Percentiles rank a stretch among this genome's conserved stretches.
phyloP scores from a whole-genome alignment of 2,113 vertebrate species.

The Sinocyclocheilus anophthalmus region DNA sequence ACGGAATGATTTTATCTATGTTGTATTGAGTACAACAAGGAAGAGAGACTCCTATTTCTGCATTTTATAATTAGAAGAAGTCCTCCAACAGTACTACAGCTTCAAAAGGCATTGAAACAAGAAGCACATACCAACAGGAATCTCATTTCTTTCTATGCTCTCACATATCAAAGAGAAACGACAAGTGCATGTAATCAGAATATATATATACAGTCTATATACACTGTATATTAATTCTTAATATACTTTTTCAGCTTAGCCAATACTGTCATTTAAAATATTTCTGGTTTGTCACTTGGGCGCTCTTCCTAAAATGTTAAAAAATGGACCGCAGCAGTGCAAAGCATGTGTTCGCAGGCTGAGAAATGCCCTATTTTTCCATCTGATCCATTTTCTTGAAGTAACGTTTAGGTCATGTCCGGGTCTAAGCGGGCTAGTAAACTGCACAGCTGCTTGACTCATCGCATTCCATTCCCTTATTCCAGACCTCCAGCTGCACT shows the following conservation, averaged over 20 bases:
- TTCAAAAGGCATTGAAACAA: conserved; percentile 16
- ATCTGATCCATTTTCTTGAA: conserved; percentile 33
- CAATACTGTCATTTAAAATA: conserved; percentile 31
- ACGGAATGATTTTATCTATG: conserved; percentile 31
- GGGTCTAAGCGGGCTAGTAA: conserved; percentile 35
- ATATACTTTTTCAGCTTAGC: background rate
- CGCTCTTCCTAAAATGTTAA: conserved; percentile 4
- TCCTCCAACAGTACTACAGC: background rate
- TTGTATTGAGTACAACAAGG: background rate
- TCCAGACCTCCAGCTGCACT: conserved; percentile 39
- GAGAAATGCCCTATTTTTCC: conserved; percentile 33
- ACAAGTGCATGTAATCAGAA: background rate
- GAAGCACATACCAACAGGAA: background rate
- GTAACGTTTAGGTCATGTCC: conserved; percentile 35
- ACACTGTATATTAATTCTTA: background rate
- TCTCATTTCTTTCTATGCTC: background rate
- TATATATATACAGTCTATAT: no score
- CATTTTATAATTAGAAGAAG: background rate
- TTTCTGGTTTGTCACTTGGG: conserved; percentile 18
- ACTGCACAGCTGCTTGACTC: conserved; percentile 50
- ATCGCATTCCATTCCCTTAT: conserved; percentile 62
- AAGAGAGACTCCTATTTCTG: background rate
- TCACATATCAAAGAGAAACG: background rate
- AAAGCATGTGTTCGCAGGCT: conserved; percentile 56
- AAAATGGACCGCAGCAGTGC: conserved; percentile 40